A percentile compares a stretch with the other conserved stretches of the same genome.
Conservation (phyloP, 2,113 vertebrate species). For the Sphyrna mokarran region DNA sequence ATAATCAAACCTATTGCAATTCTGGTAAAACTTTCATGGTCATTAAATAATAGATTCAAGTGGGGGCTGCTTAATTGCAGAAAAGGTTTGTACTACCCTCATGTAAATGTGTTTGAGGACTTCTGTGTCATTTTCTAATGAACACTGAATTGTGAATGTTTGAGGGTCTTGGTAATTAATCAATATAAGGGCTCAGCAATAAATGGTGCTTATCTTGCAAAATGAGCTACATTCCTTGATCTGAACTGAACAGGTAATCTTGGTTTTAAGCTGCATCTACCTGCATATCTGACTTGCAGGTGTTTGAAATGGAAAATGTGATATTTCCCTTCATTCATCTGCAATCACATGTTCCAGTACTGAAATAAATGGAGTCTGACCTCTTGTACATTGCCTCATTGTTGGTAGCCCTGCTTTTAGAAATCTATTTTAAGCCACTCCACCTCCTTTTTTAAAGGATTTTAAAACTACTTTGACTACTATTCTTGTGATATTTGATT, state of each 20-base stretch:
- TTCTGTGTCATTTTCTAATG: background rate
- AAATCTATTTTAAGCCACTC: background rate
- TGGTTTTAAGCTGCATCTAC: background rate
- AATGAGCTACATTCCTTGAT: background rate
- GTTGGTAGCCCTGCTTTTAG: background rate
- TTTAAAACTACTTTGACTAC: background rate
- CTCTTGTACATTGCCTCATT: background rate
- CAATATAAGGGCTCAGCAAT: background rate
- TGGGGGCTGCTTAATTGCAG: background rate
- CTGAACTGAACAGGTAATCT: background rate
- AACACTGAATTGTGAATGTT: background rate
- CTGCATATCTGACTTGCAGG: background rate
- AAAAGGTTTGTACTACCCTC: background rate
- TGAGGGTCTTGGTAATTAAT: background rate
- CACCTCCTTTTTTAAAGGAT: background rate
- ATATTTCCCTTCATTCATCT: background rate
- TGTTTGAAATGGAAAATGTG: background rate
- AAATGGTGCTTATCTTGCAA: background rate
- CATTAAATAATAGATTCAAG: background rate
- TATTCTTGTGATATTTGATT: background rate
- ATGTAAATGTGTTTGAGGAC: background rate
- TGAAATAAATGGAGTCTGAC: background rate
- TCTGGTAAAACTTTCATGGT: background rate
- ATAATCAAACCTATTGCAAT: background rate
- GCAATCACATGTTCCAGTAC: background rate